Base-by-base conservation (phyloP, 1,140 invertebrate genomes). In the Scaptomyza graminum region DNA sequence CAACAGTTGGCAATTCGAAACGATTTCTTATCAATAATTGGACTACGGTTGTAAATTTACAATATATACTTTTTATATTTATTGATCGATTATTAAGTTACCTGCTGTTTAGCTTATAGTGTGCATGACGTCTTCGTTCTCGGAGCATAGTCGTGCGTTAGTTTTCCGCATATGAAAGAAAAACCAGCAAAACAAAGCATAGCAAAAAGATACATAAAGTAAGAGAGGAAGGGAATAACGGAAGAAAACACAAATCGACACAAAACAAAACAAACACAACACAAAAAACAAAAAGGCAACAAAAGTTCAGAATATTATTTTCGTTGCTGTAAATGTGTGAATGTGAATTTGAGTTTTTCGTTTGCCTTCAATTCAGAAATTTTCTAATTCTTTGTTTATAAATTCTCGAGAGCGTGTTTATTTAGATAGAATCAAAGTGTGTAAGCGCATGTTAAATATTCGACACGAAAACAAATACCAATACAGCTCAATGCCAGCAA, bases 121-220 rank as follows among this genome's bases (percentile, higher is more conserved):
- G 84, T 69, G 90, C 90, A 91, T 91, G 90, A 78, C 90, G 90
- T 91, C 90, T 91, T 91, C 90, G 90, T 90, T 91, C 90, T 91
- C 90, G 90, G 71, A 91, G 88, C 90, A 91, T 91, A 88, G 85
- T 90, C 79, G 85, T 90, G 74, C 68, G 72, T 85, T 90, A 85
- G 84, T 90, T 90, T 84, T 77, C 83, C 73, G 72, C 85, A 90
- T 90, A 81, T 90, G 74, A 90, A 90, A 90, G 84, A 89, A 84
- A 88, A 90, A 90, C 79, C 89, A 85, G 77, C 81, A 85, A 85
- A 88, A 82, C 64, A 76, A 80, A 75, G 75, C 7, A 70, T 80
- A 81, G 54, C 76, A 84, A 84, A 56, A 85, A 75, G 54, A 85
- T 51, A 90, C 72, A 76, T 79, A 83, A 81, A 77, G 77, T 72